phyloP scores from a whole-genome alignment of 2,797 vertebrate genomes.

The Chaunax sp. region DNA sequence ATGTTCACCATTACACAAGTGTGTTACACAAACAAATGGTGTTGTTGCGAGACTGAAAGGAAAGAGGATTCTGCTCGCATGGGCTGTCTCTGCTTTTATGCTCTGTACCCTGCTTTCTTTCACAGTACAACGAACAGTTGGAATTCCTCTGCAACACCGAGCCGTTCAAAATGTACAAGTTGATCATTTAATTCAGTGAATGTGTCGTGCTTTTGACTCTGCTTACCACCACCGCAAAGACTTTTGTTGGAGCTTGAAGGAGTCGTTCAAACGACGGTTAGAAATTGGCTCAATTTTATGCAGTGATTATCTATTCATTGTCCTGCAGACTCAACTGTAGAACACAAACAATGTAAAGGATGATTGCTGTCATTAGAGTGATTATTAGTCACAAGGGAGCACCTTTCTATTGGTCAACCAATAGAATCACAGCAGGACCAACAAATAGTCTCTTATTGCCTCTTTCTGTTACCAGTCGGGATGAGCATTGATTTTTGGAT shows the following conservation, averaged over 20 bases:
- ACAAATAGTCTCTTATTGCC: no score
- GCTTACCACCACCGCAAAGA: not conserved
- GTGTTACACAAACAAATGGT: constrained; percentile 25
- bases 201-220: constrained; percentile 10
- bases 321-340: constrained; percentile 6
- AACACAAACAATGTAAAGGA: not conserved
- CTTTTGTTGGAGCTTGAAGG: not conserved
- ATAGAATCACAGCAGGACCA: not conserved
- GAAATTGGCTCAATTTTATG: not conserved
- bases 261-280: not conserved
- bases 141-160: constrained; percentile 27
- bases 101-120: constrained; percentile 44
- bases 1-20: constrained; percentile 49
- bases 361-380: not conserved
- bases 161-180: constrained; percentile 18
- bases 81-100: constrained; percentile 15
- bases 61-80: constrained; percentile 26
- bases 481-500: no score
- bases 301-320: not conserved
- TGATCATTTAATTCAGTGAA: constrained; percentile 21
- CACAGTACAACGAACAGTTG: constrained; percentile 47
- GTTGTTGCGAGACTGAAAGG: constrained; percentile 31
- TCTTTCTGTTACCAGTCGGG: no score
- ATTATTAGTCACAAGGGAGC: not conserved
- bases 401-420: not conserved